Conservation (phyloP, 2,113 vertebrate genomes). For the Phodopus roborovskii region DNA sequence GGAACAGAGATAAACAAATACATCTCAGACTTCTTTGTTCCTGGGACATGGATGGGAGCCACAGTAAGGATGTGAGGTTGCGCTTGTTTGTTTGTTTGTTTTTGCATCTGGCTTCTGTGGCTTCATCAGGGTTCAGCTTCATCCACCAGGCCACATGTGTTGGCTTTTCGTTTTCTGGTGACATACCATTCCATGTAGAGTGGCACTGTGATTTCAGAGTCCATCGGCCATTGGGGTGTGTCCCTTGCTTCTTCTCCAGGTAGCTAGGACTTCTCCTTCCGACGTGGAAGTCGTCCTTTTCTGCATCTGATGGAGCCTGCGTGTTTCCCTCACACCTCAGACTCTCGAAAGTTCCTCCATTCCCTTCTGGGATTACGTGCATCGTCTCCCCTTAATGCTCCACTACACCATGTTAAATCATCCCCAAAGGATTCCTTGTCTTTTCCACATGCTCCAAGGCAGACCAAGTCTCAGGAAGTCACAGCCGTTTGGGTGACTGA, state of each 20-base stretch:
- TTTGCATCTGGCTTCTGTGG: neutral
- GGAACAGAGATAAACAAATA: neutral
- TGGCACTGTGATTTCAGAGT: neutral
- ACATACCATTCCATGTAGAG: neutral
- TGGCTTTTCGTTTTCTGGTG: neutral
- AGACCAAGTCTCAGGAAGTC: neutral
- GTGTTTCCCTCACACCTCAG: neutral
- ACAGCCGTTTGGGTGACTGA: neutral
- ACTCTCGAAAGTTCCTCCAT: neutral
- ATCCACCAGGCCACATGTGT: too few species aligned
- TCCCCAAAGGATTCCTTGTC: neutral
- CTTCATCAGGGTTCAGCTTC: neutral
- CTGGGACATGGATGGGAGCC: neutral
- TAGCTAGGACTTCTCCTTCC: neutral
- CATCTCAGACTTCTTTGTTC: neutral
- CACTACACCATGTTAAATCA: accelerated
- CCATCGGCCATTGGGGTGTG: too few species aligned
- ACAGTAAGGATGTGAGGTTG: neutral
- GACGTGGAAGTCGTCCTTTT: neutral
- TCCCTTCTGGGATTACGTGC: too few species aligned
- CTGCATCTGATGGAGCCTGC: neutral
- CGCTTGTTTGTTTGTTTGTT: neutral
- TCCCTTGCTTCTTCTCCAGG: neutral
- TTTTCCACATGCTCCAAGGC: neutral
- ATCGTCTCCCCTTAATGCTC: neutral